These are phyloP conservation scores for Pocota personata DNA, from an alignment of 2,888 invertebrate species.

Conservation along the genomic window DNA sequence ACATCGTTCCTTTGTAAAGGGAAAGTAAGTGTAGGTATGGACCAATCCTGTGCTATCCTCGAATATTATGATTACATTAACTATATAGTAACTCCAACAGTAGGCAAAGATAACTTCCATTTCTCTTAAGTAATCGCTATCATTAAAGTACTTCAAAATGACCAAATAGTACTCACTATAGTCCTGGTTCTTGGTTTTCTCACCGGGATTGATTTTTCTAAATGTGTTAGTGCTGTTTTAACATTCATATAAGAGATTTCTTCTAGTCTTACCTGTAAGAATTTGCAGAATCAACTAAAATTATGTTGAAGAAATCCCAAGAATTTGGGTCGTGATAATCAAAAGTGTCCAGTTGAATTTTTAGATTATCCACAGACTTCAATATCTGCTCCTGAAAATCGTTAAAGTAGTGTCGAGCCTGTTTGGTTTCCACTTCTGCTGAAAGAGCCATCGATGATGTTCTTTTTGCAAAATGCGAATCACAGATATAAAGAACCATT, in stretches of 20 bases:
- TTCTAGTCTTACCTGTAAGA: slow-evolving; percentile 51
- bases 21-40: slow-evolving; percentile 53
- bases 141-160: background rate
- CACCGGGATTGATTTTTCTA: slow-evolving; percentile 59
- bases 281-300: slow-evolving; percentile 40
- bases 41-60: background rate
- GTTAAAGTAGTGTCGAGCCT: slow-evolving; percentile 34
- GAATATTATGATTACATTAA: slow-evolving; percentile 37
- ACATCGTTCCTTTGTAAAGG: slow-evolving; percentile 32
- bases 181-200: slow-evolving; percentile 45
- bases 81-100: slow-evolving; percentile 54
- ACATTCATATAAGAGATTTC: background rate
- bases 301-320: slow-evolving; percentile 57
- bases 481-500: slow-evolving; percentile 3
- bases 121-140: background rate
- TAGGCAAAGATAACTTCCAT: slow-evolving; percentile 52
- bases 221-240: background rate
- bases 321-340: background rate
- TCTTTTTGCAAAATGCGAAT: background rate
- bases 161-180: slow-evolving; percentile 52
- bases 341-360: slow-evolving; percentile 28
- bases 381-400: slow-evolving; percentile 41
- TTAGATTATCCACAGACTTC: slow-evolving; percentile 3
- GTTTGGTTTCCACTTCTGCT: slow-evolving; percentile 11
- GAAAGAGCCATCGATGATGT: slow-evolving; percentile 35